Evolutionary conservation across 2,888 invertebrate genomes (phyloP).

Genomic region (Sesia apiformis): DNA sequence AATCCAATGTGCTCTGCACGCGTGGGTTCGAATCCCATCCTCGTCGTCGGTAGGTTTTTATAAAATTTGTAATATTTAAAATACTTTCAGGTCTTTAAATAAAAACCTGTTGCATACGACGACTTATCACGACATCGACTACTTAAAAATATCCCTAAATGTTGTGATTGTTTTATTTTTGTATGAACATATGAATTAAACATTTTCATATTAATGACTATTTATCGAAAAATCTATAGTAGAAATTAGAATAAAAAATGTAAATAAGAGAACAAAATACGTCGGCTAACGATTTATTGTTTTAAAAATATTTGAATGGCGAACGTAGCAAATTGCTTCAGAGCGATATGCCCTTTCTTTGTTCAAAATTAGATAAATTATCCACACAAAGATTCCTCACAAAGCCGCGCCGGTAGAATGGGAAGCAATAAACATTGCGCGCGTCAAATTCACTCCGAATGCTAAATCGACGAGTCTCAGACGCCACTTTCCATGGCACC

Average conservation of each 20-base stretch:
- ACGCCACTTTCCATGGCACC: slow-evolving; percentile 19
- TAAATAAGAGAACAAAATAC: not conserved
- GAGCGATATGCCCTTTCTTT: slow-evolving; percentile 35
- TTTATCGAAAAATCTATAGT: too few species aligned
- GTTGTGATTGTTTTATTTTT: too few species aligned
- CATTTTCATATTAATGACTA: too few species aligned
- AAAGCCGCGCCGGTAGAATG: slow-evolving; percentile 35
- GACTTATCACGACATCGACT: too few species aligned
- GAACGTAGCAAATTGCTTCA: slow-evolving; percentile 15
- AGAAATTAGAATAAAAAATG: too few species aligned
- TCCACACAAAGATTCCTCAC: slow-evolving; percentile 52
- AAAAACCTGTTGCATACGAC: too few species aligned
- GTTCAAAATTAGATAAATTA: slow-evolving; percentile 66
- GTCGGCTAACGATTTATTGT: not conserved
- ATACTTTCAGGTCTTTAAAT: not conserved
- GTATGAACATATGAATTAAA: too few species aligned
- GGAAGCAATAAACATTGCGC: slow-evolving; percentile 55
- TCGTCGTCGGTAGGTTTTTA: slow-evolving; percentile 66
- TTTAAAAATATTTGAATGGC: slow-evolving; percentile 11
- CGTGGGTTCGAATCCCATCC: slow-evolving; percentile 90
- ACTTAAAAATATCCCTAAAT: too few species aligned
- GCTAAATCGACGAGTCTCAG: slow-evolving; percentile 46
- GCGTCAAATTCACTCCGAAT: slow-evolving; percentile 59
- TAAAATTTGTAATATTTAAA: not conserved
- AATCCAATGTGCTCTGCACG: slow-evolving; percentile 91